Base-by-base conservation (phyloP, 2,113 vertebrate genomes). In the Datnioides undecimradiatus region DNA sequence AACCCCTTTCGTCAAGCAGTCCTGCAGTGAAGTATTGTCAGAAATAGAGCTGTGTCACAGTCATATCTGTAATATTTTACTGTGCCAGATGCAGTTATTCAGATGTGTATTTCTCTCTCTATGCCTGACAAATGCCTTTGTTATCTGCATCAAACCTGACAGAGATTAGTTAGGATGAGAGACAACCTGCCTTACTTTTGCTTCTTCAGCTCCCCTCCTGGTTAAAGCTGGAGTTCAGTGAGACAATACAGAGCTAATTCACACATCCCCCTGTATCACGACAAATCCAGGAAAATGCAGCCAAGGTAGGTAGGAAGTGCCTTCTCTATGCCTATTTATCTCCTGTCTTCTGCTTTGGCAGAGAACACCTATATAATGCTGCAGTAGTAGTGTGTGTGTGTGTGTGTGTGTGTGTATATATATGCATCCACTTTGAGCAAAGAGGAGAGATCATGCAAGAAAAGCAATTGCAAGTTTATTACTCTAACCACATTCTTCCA, bases 401-500 rank as follows among this genome's bases (percentile, higher is more conserved):
- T n/a, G n/a, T n/a, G n/a, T n/a, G n/a, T n/a, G n/a, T n/a, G n/a
- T n/a, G n/a, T n/a, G n/a, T 25, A 31, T 21, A 33, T 33, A 54
- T 79, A 46, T 65, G 55, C 65, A 54, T 82, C 31, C 2, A 62
- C 63, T 83, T 58, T 66, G 23, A 74, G 57, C 69, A 76, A 71
- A 76, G 58, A 75, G 27, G 41, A 69, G 58, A 70, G 43, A 54
- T 85, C 54, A 57, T 79, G 64, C 13, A 41, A 69, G 55, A 52
- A 73, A 62, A 63, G 38, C 38, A 43, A 21, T 43, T 70, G 40
- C 68, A 76, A 77, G 68, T 85, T 59, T 80, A 86, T 64, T 72
- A 79, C 19, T 82, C 49, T 34, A 67, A 68, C 73, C 29, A 43
- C 83, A 76, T 88, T 83, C 72, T 89, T 78, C 49, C 48, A 34